These are phyloP conservation scores for Ondatra zibethicus DNA, from an alignment of 2,113 vertebrate species.

Conservation along the genomic window DNA sequence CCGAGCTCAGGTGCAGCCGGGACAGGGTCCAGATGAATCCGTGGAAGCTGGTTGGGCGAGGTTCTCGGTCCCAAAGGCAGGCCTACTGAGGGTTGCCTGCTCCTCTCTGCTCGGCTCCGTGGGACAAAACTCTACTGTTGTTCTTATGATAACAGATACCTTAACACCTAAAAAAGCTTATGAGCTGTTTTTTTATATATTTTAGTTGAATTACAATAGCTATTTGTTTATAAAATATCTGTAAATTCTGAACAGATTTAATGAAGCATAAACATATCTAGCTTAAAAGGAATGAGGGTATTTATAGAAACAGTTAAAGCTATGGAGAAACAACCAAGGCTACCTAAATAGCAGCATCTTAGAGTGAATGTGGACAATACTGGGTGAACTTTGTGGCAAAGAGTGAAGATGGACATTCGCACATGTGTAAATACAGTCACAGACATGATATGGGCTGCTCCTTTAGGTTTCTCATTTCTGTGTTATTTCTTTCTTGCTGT, in stretches of 20 bases:
- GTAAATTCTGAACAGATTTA: not conserved
- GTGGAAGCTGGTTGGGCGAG: too few relatives aligned
- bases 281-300: not conserved
- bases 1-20: too few relatives aligned
- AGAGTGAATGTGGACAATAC: not conserved
- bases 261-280: not conserved
- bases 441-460: rapidly evolving
- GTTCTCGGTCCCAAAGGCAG: too few relatives aligned
- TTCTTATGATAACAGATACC: not conserved
- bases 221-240: not conserved
- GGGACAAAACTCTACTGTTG: not conserved
- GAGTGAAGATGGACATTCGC: rapidly evolving
- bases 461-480: not conserved
- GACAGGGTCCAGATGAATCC: too few relatives aligned
- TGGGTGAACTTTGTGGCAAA: rapidly evolving
- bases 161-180: not conserved
- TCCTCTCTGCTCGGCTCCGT: too few relatives aligned
- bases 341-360: not conserved
- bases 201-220: not conserved
- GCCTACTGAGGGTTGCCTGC: too few relatives aligned
- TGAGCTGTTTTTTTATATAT: not conserved
- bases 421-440: not conserved
- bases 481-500: not conserved
- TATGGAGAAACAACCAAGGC: not conserved
- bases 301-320: not conserved